A percentile compares a stretch with the other conserved stretches of the same genome.
These are phyloP conservation scores for Microplitis manilae DNA, from an alignment of 2,888 invertebrate species.

Conservation along the genomic window DNA sequence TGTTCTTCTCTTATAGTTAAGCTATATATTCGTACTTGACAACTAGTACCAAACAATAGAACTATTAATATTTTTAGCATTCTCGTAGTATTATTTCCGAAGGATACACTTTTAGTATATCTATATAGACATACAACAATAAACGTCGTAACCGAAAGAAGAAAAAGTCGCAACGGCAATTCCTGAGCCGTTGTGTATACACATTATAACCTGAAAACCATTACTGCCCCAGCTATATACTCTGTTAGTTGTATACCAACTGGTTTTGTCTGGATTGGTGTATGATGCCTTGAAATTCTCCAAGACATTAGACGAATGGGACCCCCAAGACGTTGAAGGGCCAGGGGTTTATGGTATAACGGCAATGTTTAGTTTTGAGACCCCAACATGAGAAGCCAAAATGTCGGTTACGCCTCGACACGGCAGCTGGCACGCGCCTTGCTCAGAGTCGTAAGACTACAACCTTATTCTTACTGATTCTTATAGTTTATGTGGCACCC, in stretches of 20 bases:
- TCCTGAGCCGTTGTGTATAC: constrained; percentile 10
- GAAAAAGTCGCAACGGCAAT: constrained; percentile 36
- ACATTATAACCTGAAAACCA: constrained; percentile 54
- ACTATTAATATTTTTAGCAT: constrained; percentile 14
- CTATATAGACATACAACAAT: background rate
- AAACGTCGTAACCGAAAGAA: constrained; percentile 12
- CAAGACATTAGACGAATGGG: constrained; percentile 63
- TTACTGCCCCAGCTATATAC: constrained; percentile 48
- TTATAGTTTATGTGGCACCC: constrained; percentile 44
- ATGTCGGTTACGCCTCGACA: constrained; percentile 70
- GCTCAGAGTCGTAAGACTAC: constrained; percentile 47
- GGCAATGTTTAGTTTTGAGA: constrained; percentile 28
- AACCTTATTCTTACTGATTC: constrained; percentile 43
- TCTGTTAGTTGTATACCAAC: constrained; percentile 44
- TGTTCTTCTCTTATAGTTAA: background rate
- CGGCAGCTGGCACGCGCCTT: constrained; percentile 71
- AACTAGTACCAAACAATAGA: background rate
- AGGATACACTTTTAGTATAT: background rate
- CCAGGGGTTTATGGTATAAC: constrained; percentile 44
- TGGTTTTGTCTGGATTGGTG: constrained; percentile 47
- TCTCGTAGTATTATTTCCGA: background rate
- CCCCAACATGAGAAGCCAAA: constrained; percentile 67
- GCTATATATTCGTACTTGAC: constrained; percentile 1
- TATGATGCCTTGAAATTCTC: constrained; percentile 50
- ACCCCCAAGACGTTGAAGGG: constrained; percentile 64